Base-by-base conservation (phyloP, 1,140 invertebrate genomes). In the Eubasilissa regina region DNA sequence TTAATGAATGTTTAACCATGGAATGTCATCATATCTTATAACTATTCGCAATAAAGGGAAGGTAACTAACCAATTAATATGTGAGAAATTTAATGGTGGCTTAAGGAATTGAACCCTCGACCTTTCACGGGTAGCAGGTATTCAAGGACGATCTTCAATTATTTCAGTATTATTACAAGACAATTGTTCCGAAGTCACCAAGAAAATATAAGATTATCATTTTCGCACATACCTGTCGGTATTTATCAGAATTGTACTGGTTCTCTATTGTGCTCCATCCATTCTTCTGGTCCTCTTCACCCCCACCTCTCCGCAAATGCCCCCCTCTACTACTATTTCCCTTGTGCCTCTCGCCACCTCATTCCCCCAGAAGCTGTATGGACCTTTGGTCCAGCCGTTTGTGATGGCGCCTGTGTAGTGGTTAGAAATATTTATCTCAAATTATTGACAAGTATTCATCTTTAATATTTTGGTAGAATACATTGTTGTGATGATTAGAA, bases 211-310 rank as follows among this genome's bases (percentile, higher is more conserved):
- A 45, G 62, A 66, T 66, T 15, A 66, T 66, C 62, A 66, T 44
- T 66, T 66, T 66, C 44, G 13, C 62, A 66, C 45, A 74, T 21
- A 58, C 51, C 55, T 58, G 72, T 56, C 72, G 53, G 51, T 74
- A 74, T 58, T 74, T 74, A 74, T 44, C 51, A 74, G 72, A 58
- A 74, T 43, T 58, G 72, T 74, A 45, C 55, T 58, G 72, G 72
- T 74, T 53, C 12, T 35, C 72, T 44, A 74, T 74, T 74, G 72
- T 74, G 72, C 72, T 58, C 55, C 53, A 44, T 55, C 72, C 43
- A 44, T 74, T 74, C 72, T 74, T 74, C 72, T 74, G 25, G 8
- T 35, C 53, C 51, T 74, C 72, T 56, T 43, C 13, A 56, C 51
- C 47, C 51, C 45, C 19, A n/a, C 72, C n/a, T 19, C n/a, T 53